phyloP scores from a whole-genome alignment of 35 echinoderm and acorn worm genomes.

The Lytechinus pictus region DNA sequence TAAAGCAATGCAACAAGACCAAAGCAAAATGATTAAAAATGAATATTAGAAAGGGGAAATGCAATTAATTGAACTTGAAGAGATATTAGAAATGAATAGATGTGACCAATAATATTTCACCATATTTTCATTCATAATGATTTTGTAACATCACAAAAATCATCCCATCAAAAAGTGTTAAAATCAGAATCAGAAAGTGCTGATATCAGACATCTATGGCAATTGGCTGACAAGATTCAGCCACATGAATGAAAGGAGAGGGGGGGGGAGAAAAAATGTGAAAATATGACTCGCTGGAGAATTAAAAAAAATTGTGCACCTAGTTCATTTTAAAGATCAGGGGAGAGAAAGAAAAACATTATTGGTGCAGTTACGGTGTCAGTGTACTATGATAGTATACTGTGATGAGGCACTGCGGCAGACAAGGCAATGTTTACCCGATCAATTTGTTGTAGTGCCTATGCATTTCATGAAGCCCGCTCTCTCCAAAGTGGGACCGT shows the following conservation, averaged over 20 bases:
- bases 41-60: too few species aligned
- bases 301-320: not conserved
- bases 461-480: conserved; percentile 21
- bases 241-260: too few species aligned
- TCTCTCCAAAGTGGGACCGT: not conserved
- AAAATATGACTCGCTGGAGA: too few species aligned
- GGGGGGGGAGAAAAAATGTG: too few species aligned
- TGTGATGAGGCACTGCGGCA: not conserved
- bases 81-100: not conserved
- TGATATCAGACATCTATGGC: not conserved
- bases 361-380: conserved; percentile 4
- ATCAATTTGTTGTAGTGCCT: conserved; percentile 34
- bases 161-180: not conserved
- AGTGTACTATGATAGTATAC: conserved; percentile 30
- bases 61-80: too few species aligned
- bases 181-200: not conserved
- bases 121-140: too few species aligned
- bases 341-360: not conserved
- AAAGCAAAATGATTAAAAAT: too few species aligned
- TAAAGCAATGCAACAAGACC: too few species aligned
- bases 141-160: too few species aligned
- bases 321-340: not conserved
- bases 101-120: too few species aligned
- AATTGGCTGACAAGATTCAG: not conserved
- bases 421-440: conserved; percentile 23